Evolutionary conservation across 2,113 vertebrate species (phyloP).

Genomic region (Motacilla tschutschensis): DNA sequence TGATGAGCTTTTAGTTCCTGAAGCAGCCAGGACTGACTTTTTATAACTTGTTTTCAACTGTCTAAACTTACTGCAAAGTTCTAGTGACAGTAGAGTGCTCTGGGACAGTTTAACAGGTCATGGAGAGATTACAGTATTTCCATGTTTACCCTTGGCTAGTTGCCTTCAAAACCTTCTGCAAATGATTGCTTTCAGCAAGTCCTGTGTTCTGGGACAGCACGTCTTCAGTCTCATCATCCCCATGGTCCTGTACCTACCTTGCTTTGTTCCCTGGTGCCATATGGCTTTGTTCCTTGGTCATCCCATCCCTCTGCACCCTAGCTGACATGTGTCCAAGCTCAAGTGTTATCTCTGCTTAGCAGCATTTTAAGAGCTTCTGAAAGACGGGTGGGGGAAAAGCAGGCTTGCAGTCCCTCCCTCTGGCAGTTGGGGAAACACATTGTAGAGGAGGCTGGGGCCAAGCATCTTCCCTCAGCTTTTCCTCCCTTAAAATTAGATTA

Average conservation of each 20-base stretch:
- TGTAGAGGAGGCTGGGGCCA: not conserved
- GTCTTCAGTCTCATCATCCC: not conserved
- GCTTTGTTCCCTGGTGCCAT: not conserved
- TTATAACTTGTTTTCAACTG: not conserved
- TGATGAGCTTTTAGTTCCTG: not conserved
- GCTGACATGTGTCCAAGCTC: not conserved
- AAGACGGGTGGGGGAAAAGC: not conserved
- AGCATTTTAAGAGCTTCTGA: not conserved
- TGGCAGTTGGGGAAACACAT: fast-evolving
- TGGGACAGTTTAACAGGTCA: not conserved
- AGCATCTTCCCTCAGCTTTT: not conserved
- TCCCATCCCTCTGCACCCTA: not conserved
- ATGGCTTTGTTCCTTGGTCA: not conserved
- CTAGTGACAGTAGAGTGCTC: not conserved
- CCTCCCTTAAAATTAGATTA: not conserved
- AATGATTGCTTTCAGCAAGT: not conserved
- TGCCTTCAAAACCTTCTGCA: not conserved
- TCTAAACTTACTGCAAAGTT: not conserved
- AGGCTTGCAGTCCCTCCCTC: not conserved
- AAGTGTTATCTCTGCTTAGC: not conserved
- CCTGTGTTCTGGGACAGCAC: not conserved
- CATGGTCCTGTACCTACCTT: not conserved
- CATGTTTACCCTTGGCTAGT: not conserved
- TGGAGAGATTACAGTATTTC: not conserved
- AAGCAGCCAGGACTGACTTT: not conserved